Conservation (phyloP, 2,888 invertebrate species). For the Homarus gammarus region DNA sequence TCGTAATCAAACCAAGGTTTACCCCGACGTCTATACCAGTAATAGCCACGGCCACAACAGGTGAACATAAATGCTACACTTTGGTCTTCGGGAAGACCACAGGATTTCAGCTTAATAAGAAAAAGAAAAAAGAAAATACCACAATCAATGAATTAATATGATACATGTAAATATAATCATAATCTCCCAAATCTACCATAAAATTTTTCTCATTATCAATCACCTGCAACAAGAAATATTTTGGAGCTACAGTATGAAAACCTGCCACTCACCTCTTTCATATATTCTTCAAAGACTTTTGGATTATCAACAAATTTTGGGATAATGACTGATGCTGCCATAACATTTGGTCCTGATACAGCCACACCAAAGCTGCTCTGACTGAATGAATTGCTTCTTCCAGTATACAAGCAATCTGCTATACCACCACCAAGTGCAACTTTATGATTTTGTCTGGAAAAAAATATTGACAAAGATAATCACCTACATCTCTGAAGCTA, state of each 20-base stretch:
- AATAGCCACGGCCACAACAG: constrained; percentile 79
- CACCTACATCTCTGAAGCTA: not conserved
- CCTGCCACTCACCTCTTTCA: constrained; percentile 71
- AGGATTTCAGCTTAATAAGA: constrained; percentile 72
- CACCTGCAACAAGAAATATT: no score
- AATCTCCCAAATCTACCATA: no score
- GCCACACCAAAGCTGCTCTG: constrained; percentile 76
- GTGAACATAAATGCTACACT: constrained; percentile 80
- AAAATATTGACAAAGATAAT: not conserved
- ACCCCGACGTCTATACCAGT: constrained; percentile 77
- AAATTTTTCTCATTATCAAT: no score
- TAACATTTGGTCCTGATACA: constrained; percentile 76
- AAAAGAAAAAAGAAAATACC: not conserved
- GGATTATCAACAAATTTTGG: constrained; percentile 65
- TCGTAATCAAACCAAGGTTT: constrained; percentile 39
- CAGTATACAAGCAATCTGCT: constrained; percentile 73
- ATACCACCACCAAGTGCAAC: constrained; percentile 77
- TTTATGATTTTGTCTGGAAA: constrained; percentile 74
- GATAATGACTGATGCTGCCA: constrained; percentile 77
- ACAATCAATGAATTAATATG: not conserved
- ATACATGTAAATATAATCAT: not conserved
- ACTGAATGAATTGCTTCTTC: constrained; percentile 5
- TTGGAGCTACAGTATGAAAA: not conserved
- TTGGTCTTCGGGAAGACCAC: constrained; percentile 76
- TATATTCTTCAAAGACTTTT: constrained; percentile 71